Evolutionary conservation across 2,113 vertebrate genomes (phyloP).

Genomic region (Zeus faber): DNA sequence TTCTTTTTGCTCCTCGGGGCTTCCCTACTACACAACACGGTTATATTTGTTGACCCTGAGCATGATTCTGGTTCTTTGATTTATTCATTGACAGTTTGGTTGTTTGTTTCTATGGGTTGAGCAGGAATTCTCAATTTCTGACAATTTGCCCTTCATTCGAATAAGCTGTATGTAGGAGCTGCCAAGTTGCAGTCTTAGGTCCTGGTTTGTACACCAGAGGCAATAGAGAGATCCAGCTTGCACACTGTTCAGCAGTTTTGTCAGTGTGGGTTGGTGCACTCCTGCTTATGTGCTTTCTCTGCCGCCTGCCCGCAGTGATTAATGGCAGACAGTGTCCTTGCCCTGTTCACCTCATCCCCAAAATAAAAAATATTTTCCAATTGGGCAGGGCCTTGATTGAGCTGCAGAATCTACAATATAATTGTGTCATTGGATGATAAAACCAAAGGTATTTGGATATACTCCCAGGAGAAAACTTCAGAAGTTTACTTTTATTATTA

Average conservation of each 20-base stretch:
- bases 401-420: conserved; percentile 34
- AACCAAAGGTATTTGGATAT: conserved; percentile 8
- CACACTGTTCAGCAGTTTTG: conserved; percentile 52
- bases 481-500: too few relatives aligned
- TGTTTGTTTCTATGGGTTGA: too few relatives aligned
- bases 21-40: too few relatives aligned
- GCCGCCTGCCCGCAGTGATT: conserved; percentile 45
- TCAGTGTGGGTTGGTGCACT: conserved; percentile 27
- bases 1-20: too few relatives aligned
- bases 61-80: conserved; percentile 30
- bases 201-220: conserved; percentile 34
- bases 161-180: conserved; percentile 29
- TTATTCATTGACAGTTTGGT: too few relatives aligned
- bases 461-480: too few relatives aligned
- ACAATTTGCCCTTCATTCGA: conserved; percentile 39
- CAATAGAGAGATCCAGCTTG: conserved; percentile 41
- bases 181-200: conserved; percentile 44
- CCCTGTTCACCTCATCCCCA: conserved; percentile 43
- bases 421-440: conserved; percentile 30
- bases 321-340: conserved; percentile 41
- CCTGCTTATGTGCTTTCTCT: conserved; percentile 46
- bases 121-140: conserved; percentile 12
- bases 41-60: conserved; percentile 25
- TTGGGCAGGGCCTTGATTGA: conserved; percentile 35
- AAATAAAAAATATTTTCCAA: conserved; percentile 51